Base-by-base conservation (phyloP, 64 coral and sea anemone genomes). In the Cladopsammia gracilis region DNA sequence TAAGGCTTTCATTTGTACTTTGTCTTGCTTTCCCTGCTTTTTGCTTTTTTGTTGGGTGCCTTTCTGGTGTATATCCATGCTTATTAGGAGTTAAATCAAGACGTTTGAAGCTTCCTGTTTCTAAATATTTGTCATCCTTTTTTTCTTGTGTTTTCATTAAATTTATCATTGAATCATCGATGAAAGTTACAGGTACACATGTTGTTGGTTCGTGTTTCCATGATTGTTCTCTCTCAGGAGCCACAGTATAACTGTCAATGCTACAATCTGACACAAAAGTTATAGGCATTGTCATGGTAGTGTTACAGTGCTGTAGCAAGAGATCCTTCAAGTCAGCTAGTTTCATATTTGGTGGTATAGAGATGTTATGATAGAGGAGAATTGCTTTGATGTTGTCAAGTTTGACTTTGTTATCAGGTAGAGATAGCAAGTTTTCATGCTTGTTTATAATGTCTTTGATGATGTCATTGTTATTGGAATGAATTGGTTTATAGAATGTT, bases 241-340 rank as follows among this genome's bases (percentile, higher is more conserved):
- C 68, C 13, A 42, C 24, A 25, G 70, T 48, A 43, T 76, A 75
- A 61, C 16, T 75, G 46, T 88, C 25, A 62, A 62, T 62, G 57
- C 70, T 61, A 20, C 16, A 42, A 88, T 75, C 86, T 74, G 86
- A 88, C 22, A 88, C 54, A 88, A 88, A 88, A 4, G 86, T 88
- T 73, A 88, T 20, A 10, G 54, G 71, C 44, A 62, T 10, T 5
- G 23, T 75, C 11, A 9, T 34, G 10, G 86, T 73, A 44, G 51
- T 75, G 16, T 88, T 88, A 62, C 86, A 88, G 52, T 88, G 86
- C 15, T 75, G 70, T n/a, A 88, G 86, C 23, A 88, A 23, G 43
- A 88, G 54, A 42, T 81, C 54, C 34, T 61, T 81, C 7, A 43
- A 19, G 34, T 44, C 77, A 5, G 77, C 77, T 45, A 81, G 4